A percentile compares a stretch with the other conserved stretches of the same genome.
These are phyloP conservation scores for Drosophila suboccidentalis DNA, from an alignment of 2,888 invertebrate species.

Conservation along the genomic window DNA sequence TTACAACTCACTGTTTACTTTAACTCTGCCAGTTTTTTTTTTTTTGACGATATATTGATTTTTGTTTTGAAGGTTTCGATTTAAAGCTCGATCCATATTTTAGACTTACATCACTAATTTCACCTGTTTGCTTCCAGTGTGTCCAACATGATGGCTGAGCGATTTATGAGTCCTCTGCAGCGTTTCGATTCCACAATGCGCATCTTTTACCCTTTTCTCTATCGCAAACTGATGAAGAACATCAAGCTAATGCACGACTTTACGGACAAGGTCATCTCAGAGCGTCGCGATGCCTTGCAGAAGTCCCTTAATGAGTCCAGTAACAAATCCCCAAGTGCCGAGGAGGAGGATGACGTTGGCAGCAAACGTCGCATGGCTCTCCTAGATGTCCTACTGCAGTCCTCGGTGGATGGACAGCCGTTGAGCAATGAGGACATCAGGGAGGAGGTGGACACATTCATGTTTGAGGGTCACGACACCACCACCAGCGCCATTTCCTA, in stretches of 20 bases:
- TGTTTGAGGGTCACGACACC: constrained; percentile 87
- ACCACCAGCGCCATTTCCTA: constrained; percentile 83
- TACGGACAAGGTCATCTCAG: constrained; percentile 74
- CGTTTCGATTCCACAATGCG: constrained; percentile 77
- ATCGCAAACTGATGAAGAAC: constrained; percentile 46
- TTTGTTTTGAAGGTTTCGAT: too few species aligned
- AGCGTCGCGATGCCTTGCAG: constrained; percentile 60
- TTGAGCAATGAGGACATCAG: constrained; percentile 88
- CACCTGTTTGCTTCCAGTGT: constrained; percentile 44
- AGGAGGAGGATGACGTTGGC: constrained; percentile 84
- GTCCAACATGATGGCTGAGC: constrained; percentile 63
- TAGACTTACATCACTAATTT: too few species aligned
- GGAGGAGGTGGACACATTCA: constrained; percentile 90
- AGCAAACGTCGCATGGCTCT: constrained; percentile 88
- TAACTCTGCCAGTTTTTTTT: too few species aligned
- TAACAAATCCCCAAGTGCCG: constrained; percentile 17
- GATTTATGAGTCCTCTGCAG: constrained; percentile 70
- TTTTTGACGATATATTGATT: too few species aligned
- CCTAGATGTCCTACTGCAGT: constrained; percentile 89
- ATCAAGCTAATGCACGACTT: constrained; percentile 76
- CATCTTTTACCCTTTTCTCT: constrained; percentile 76
- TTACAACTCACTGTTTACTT: too few species aligned
- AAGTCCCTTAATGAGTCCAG: constrained; percentile 49
- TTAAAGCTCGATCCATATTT: too few species aligned
- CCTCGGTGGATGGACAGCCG: constrained; percentile 87